Evolutionary conservation across 37 sponge, comb jelly and placozoan genomes (phyloP).

Genomic region (Chondrilla cf. caribensis): DNA sequence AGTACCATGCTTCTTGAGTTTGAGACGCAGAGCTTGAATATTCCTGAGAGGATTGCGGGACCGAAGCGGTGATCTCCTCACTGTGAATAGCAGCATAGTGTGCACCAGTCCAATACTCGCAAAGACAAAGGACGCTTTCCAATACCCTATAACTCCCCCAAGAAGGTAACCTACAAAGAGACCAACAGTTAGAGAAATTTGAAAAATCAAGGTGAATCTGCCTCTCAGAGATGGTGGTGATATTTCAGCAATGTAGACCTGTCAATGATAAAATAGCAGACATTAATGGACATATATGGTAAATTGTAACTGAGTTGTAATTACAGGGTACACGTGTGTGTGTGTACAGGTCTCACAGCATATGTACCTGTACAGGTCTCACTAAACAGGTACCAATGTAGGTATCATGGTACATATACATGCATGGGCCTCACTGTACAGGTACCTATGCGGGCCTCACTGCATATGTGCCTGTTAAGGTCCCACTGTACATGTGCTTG

Average conservation of each 20-base stretch:
- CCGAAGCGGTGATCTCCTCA: constrained; percentile 72
- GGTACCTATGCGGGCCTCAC: too few relatives aligned
- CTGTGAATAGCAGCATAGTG: constrained; percentile 48
- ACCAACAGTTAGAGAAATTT: constrained; percentile 82
- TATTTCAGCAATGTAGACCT: constrained; percentile 83
- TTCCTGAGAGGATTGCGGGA: constrained; percentile 25
- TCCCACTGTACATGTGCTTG: too few relatives aligned
- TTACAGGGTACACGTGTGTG: too few relatives aligned
- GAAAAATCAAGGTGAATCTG: constrained; percentile 58
- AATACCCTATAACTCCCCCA: constrained; percentile 39
- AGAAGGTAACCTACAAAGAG: constrained; percentile 47
- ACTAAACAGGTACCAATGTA: too few relatives aligned
- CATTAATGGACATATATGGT: too few relatives aligned
- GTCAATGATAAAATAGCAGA: too few relatives aligned
- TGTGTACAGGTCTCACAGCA: too few relatives aligned
- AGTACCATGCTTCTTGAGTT: not conserved
- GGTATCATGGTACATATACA: too few relatives aligned
- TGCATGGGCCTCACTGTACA: too few relatives aligned
- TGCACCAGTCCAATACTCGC: constrained; percentile 36
- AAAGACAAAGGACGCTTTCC: constrained; percentile 37
- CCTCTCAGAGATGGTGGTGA: constrained; percentile 62
- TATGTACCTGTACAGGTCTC: too few relatives aligned
- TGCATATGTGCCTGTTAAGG: too few relatives aligned
- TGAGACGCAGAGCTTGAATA: not conserved
- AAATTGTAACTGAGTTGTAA: too few relatives aligned